Conservation (phyloP, 1,140 invertebrate species). For the Scaptomyza montana region DNA sequence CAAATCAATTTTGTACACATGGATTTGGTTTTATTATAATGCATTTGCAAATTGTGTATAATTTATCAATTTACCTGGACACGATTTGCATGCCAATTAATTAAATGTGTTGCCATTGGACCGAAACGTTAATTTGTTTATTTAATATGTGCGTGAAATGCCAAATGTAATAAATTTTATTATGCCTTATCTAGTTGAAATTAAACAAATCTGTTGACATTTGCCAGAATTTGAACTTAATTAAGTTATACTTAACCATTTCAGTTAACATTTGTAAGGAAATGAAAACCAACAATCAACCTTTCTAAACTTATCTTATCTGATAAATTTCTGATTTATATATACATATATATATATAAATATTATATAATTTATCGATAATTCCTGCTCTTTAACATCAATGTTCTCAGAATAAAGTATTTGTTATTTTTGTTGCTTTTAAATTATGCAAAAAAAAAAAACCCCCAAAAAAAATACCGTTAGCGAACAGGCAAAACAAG, state of each 20-base stretch:
- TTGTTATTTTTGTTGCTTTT: constrained; percentile 36
- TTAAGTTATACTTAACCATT: no score
- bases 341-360: no score
- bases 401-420: background rate
- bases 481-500: constrained; percentile 27
- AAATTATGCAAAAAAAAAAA: constrained; percentile 77
- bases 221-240: background rate
- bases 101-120: constrained; percentile 21
- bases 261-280: no score
- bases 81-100: constrained; percentile 23
- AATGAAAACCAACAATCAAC: no score
- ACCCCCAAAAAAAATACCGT: constrained; percentile 32
- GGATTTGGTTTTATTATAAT: background rate
- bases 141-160: background rate
- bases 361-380: constrained; percentile 16
- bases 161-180: background rate
- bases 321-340: no score
- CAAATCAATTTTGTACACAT: constrained; percentile 6
- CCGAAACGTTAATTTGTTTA: background rate
- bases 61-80: constrained; percentile 11
- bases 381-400: constrained; percentile 28
- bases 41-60: constrained; percentile 6
- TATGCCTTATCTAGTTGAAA: background rate
- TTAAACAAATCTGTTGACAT: background rate
- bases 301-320: no score